Base-by-base conservation (phyloP, 2,113 vertebrate genomes). In the Baryphthengus martii region DNA sequence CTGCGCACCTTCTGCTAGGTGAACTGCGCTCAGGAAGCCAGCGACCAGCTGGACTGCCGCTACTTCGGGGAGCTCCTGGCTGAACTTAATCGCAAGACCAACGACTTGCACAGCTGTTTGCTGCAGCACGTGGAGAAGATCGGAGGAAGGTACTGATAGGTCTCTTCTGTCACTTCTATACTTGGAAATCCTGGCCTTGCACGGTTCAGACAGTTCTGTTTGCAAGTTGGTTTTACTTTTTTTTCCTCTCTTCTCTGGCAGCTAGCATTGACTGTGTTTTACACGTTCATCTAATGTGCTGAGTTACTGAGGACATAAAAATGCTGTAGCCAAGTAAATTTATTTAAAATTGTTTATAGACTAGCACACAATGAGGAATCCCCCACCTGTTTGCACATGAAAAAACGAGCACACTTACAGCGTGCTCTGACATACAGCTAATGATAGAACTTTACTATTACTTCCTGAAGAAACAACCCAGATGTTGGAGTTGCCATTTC, bases 21-120 rank as follows among this genome's bases (percentile, higher is more conserved):
- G 74, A 80, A 13, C 3, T 78, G 90, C 33, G 20, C 89, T 37
- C 88, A 70, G 77, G 91, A 96, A 10, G 56, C 25, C 1, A 95
- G 90, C 0, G 95, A 97, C 80, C 99, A 99, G 96, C 75, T 99
- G 96, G 99, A 99, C 96, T 99, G 98, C 5, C 98, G 99, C 33
- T 99, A 98, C 97, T 99, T 99, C 1, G 99, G 99, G 2, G 99
- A 99, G 95, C 98, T 99, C 79, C 98, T 99, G 72, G 99, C 99
- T 0, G 99, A 99, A 20, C 98, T 99, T 91, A 98, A 98, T 97
- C 98, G 98, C 95, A 99, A 99, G 97, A 99, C 98, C 98, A 97
- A 72, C 0, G 99, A 99, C 96, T 97, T 99, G 86, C 97, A 99
- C 98, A 97, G 97, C 81, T 99, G 98, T 93, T 97, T 99, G 83